Conservation (phyloP, 2,113 vertebrate genomes). For the Protobothrops flavoviridis region DNA sequence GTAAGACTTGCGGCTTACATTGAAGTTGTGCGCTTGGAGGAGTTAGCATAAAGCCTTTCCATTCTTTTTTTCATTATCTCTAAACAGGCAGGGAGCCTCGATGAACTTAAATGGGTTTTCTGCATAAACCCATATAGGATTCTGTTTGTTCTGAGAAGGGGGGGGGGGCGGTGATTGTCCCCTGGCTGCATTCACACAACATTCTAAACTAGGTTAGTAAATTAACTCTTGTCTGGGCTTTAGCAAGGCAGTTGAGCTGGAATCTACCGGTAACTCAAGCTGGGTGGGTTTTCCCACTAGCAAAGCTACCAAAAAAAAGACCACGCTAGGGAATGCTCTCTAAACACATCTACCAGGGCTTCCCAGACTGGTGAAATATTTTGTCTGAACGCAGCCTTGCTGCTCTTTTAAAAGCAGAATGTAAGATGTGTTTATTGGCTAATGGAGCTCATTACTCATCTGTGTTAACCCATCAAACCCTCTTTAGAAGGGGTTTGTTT, state of each 20-base stretch:
- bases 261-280: neutral
- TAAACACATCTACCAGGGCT: neutral
- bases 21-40: neutral
- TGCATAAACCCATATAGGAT: neutral
- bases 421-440: neutral
- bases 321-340: neutral
- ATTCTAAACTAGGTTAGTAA: neutral
- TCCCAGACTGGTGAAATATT: neutral
- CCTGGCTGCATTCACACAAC: neutral
- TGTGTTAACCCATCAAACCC: neutral
- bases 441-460: neutral
- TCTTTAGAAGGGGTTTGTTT: neutral
- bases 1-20: neutral
- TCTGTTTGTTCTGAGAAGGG: neutral
- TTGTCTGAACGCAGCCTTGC: neutral
- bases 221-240: neutral
- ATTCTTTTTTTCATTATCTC: no score
- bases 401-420: no score
- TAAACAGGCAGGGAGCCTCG: neutral
- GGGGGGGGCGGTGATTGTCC: neutral
- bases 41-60: neutral
- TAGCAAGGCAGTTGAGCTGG: neutral
- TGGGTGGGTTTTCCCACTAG: neutral
- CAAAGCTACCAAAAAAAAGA: neutral
- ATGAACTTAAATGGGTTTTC: neutral